These are phyloP conservation scores for Orchestes rusci DNA, from an alignment of 2,888 invertebrate species.

Conservation along the genomic window DNA sequence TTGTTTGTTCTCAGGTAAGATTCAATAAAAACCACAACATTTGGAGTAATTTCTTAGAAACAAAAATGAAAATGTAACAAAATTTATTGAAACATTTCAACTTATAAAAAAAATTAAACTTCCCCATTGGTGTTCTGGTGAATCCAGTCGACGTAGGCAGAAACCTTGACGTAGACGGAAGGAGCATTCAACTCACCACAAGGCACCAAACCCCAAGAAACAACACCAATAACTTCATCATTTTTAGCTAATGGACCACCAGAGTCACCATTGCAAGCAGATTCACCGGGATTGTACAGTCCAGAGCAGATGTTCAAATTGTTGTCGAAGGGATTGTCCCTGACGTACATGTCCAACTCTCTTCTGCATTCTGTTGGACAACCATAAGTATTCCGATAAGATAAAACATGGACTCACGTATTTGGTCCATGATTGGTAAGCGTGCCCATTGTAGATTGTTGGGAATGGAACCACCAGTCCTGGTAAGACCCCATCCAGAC, in stretches of 20 bases:
- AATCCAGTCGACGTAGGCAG: constrained; percentile 39
- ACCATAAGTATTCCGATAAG: too few species aligned
- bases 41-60: too few species aligned
- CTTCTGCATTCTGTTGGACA: constrained; percentile 42
- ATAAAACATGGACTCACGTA: too few species aligned
- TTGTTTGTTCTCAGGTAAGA: too few species aligned
- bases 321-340: constrained; percentile 33
- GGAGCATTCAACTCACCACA: constrained; percentile 49
- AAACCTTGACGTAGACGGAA: constrained; percentile 50
- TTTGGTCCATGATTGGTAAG: constrained; percentile 1
- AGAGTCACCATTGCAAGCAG: constrained; percentile 52
- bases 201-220: constrained; percentile 51
- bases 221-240: constrained; percentile 44
- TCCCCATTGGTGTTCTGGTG: constrained; percentile 29
- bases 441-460: constrained; percentile 4
- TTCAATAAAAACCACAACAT: too few species aligned
- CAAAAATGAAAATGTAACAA: too few species aligned
- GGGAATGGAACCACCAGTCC: constrained; percentile 5
- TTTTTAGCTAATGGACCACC: constrained; percentile 45
- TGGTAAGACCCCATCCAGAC: constrained; percentile 11
- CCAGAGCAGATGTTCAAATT: constrained; percentile 51
- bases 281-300: constrained; percentile 44
- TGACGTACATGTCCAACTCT: not conserved
- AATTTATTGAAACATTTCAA: too few species aligned
- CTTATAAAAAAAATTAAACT: too few species aligned